Conservation (phyloP, 2,797 vertebrate genomes). For the Macroramphosus scolopax region DNA sequence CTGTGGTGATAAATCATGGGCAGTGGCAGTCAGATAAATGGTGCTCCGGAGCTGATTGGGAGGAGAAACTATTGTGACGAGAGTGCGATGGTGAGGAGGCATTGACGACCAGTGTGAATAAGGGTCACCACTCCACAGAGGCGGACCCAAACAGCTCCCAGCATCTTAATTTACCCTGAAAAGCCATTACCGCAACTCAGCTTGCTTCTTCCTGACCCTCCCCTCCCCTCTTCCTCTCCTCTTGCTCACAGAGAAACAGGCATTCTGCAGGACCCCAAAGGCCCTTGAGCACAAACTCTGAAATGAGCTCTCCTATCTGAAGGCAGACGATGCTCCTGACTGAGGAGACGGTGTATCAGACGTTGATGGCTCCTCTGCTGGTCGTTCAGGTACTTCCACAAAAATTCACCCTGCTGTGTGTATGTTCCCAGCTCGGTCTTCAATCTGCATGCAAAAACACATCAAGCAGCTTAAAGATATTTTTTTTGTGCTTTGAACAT, state of each 20-base stretch:
- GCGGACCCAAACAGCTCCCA: constrained; percentile 63
- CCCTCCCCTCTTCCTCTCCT: constrained; percentile 20
- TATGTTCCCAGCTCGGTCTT: neutral
- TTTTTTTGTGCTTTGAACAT: too few relatives aligned
- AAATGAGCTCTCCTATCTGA: constrained; percentile 58
- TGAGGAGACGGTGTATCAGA: constrained; percentile 28
- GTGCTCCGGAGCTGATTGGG: constrained; percentile 66
- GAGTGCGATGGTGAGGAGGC: constrained; percentile 57
- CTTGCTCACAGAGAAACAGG: constrained; percentile 23
- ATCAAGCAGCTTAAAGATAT: too few relatives aligned
- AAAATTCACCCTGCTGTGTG: too few relatives aligned
- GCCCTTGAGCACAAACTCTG: constrained; percentile 53
- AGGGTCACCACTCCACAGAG: constrained; percentile 66
- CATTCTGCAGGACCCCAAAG: constrained; percentile 55
- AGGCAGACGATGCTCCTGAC: constrained; percentile 22
- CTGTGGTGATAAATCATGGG: constrained; percentile 74
- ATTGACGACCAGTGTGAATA: constrained; percentile 64
- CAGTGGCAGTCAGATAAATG: constrained; percentile 74
- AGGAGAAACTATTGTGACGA: constrained; percentile 75
- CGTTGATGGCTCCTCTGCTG: constrained; percentile 52
- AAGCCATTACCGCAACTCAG: constrained; percentile 69
- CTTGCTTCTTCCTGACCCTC: constrained; percentile 54
- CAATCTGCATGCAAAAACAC: too few relatives aligned
- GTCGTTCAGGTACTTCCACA: constrained; percentile 32
- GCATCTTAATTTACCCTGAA: constrained; percentile 74